Evolutionary conservation across 2,797 vertebrate species (phyloP), one percentile per base, ranked within the genome.

Genomic region (Toxotes lorentzi): DNA sequence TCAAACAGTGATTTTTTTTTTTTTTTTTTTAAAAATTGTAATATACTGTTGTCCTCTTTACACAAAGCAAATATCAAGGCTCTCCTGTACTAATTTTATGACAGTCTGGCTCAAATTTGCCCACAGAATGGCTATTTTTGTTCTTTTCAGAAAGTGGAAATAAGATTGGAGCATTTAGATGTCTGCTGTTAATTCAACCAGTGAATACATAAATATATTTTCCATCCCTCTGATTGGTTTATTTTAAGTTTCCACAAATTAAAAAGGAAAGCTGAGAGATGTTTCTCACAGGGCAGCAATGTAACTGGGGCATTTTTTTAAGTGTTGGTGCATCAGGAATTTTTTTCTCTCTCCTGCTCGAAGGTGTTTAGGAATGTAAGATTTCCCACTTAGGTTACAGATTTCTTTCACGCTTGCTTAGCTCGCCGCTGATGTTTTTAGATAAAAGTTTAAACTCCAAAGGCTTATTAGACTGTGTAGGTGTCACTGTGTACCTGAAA

Each of bases 241-340:
- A 23, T 65, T 76, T 35, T 5, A 64, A 21, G 38, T 84, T 67
- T 76, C 7, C 34, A 53, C 60, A 73, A 72, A 78, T 77, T 21
- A 54, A 40, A 63, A 47, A 53, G 1, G 2, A 45, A 35, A 41
- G 0, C 24, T 2, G 0, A 35, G 5, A 10, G 17, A n/a, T 11
- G 19, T 24, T 40, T 3, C 17, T 66, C 34, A 56, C 14, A 24
- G 2, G 4, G 5, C 47, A 56, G 14, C 4, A 1, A 21, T 67
- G 34, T 53, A 19, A 30, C n/a, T 3, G 21, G 8, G 23, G 12
- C 5, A 23, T 72, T 35, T 35, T 51, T 27, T 43, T 30, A 9
- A 19, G 2, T 59, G 24, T 70, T 67, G 5, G 24, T 27, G 32
- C 24, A 21, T 57, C 54, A 58, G 30, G 16, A 5, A n/a, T 19